Conservation (phyloP, 2,888 invertebrate species). For the Noctua comes region DNA sequence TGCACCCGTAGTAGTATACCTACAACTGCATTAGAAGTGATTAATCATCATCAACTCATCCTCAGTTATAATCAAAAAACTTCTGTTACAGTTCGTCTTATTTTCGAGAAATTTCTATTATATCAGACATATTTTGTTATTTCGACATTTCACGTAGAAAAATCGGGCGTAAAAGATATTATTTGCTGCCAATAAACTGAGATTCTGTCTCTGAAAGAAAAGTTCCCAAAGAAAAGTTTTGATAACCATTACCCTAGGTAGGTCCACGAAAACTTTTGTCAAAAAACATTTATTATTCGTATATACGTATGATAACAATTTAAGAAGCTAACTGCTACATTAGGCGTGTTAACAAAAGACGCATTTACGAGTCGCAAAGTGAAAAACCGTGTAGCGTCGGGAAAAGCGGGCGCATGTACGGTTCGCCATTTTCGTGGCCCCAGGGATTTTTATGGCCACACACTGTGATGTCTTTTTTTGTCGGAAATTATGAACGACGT, state of each 20-base stretch:
- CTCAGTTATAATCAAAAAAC: not conserved
- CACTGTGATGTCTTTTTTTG: slow-evolving; percentile 66
- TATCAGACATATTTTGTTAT: not conserved
- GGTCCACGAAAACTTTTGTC: slow-evolving; percentile 49
- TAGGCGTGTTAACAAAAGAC: slow-evolving; percentile 86
- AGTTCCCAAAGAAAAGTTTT: slow-evolving; percentile 12
- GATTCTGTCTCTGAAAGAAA: slow-evolving; percentile 22
- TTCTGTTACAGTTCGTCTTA: not conserved
- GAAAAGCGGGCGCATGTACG: slow-evolving; percentile 66
- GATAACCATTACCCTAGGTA: not conserved
- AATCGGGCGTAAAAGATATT: not conserved
- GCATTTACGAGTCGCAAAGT: slow-evolving; percentile 84
- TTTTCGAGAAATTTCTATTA: not conserved
- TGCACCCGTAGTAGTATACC: too few species aligned
- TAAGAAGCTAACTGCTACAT: slow-evolving; percentile 80
- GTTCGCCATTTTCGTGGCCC: slow-evolving; percentile 69
- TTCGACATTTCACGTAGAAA: not conserved
- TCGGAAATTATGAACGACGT: slow-evolving; percentile 69
- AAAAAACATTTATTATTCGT: slow-evolving; percentile 53
- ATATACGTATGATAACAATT: slow-evolving; percentile 68
- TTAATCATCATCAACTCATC: not conserved
- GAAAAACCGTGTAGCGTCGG: slow-evolving; percentile 76
- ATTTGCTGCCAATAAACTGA: slow-evolving; percentile 15
- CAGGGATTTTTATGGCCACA: slow-evolving; percentile 71
- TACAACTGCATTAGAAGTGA: not conserved